Percentiles rank a stretch among this genome's conserved stretches.
phyloP scores from a whole-genome alignment of 2,113 vertebrate species.

The Marcusenius ussheri region DNA sequence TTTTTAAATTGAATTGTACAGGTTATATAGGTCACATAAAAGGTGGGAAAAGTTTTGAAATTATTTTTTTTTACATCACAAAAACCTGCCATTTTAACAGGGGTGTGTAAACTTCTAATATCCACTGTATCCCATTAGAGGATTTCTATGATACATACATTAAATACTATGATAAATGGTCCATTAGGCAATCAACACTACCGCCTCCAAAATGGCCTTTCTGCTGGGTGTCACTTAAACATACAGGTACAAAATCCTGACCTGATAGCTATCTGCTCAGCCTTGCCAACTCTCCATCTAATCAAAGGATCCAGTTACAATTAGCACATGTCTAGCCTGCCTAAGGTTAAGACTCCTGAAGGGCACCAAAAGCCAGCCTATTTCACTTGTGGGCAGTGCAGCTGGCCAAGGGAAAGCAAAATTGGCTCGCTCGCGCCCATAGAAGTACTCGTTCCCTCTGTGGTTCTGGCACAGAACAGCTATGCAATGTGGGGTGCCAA shows the following conservation, averaged over 20 bases:
- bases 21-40: too few species aligned
- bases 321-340: not conserved
- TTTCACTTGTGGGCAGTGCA: not conserved
- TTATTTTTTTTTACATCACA: too few species aligned
- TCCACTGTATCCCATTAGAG: not conserved
- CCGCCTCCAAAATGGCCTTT: not conserved
- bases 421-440: not conserved
- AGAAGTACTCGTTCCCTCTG: not conserved
- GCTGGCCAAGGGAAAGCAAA: not conserved
- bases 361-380: not conserved
- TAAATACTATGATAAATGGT: not conserved
- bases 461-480: not conserved
- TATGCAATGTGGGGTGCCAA: not conserved
- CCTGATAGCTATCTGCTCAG: not conserved
- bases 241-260: not conserved
- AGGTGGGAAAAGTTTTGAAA: too few species aligned
- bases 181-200: not conserved
- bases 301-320: not conserved
- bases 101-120: too few species aligned
- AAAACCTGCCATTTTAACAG: too few species aligned
- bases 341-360: not conserved
- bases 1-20: too few species aligned
- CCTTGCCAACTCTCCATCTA: not conserved
- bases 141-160: not conserved
- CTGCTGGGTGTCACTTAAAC: not conserved